phyloP scores from a whole-genome alignment of 2,113 vertebrate species.

The Phrynocephalus versicolor region DNA sequence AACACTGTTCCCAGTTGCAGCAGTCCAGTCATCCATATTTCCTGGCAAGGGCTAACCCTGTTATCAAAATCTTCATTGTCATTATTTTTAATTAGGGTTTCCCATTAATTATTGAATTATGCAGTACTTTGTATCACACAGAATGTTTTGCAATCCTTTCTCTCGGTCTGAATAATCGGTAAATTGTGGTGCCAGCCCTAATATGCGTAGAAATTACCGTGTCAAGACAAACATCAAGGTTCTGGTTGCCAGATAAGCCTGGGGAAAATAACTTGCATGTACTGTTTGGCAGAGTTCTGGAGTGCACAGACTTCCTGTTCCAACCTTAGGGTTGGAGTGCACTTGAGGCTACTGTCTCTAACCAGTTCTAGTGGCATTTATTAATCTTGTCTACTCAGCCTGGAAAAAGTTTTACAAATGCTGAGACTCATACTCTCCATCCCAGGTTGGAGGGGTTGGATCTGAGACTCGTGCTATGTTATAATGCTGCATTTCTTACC shows the following conservation, averaged over 20 bases:
- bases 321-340: too few relatives aligned
- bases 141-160: neutral
- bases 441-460: neutral
- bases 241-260: neutral
- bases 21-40: neutral
- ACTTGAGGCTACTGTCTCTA: neutral
- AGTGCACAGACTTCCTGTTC: neutral
- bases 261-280: neutral
- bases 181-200: neutral
- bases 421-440: neutral
- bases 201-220: neutral
- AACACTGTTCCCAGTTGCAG: neutral
- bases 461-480: neutral
- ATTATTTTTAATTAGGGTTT: slow-evolving; percentile 1
- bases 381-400: neutral
- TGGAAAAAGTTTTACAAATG: neutral
- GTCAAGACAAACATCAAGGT: neutral
- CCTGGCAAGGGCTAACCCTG: neutral
- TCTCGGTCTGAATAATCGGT: neutral
- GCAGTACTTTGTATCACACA: neutral
- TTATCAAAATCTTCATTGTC: neutral
- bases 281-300: neutral
- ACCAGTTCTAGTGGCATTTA: neutral
- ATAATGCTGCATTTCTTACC: too few relatives aligned
- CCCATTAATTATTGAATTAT: neutral